Evolutionary conservation across 2,888 invertebrate genomes (phyloP).

Genomic region (Rutpela maculata): DNA sequence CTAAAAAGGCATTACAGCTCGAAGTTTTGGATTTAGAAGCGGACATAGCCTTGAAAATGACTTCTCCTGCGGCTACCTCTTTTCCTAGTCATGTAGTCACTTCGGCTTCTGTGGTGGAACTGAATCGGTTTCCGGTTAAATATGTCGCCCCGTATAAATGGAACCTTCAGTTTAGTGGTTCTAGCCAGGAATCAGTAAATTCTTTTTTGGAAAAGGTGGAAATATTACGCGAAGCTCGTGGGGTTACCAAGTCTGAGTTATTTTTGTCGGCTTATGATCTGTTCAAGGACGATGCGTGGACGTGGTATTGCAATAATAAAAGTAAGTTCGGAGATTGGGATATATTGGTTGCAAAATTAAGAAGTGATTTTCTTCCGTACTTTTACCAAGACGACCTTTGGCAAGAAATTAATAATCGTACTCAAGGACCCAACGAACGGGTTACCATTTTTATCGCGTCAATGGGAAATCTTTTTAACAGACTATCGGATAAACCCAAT

Average conservation of each 20-base stretch:
- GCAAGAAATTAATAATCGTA: conserved; percentile 32
- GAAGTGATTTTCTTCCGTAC: conserved; percentile 37
- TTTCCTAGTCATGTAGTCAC: too few species aligned
- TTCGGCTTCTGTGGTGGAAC: too few species aligned
- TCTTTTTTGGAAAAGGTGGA: too few species aligned
- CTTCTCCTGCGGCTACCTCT: background rate
- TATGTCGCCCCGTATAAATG: conserved; percentile 41
- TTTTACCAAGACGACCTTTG: conserved; percentile 35
- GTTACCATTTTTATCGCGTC: conserved; percentile 18
- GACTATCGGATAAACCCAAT: conserved; percentile 14
- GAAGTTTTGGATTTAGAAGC: background rate
- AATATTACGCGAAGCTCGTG: conserved; percentile 34
- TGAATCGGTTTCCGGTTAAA: background rate
- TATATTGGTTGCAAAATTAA: conserved; percentile 31
- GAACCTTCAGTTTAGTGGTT: conserved; percentile 33
- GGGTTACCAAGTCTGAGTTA: conserved; percentile 25
- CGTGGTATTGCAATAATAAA: conserved; percentile 34
- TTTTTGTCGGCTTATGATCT: conserved; percentile 40
- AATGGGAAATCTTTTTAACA: conserved; percentile 35
- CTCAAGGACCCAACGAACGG: conserved; percentile 35
- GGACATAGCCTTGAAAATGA: background rate
- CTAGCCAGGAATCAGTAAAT: conserved; percentile 41
- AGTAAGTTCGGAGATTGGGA: conserved; percentile 28
- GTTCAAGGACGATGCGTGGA: conserved; percentile 37
- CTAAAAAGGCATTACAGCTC: background rate